Evolutionary conservation across 2,888 invertebrate genomes (phyloP), one percentile per base, ranked within the genome.

Genomic region (Machimus atricapillus): DNA sequence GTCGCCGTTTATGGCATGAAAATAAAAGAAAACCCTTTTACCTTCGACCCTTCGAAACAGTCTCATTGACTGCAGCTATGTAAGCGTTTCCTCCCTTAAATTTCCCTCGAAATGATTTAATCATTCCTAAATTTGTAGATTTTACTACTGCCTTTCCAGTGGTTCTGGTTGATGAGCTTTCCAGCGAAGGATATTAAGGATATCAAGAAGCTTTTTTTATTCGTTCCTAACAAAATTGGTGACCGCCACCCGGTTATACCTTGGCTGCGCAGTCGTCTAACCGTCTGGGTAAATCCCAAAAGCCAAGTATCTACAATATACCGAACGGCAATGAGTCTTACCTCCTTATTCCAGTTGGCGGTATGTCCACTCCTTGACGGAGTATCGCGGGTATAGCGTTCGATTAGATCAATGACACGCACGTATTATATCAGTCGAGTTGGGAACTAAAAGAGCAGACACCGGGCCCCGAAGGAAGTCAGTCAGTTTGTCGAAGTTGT

Each of bases 381-480:
- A 66, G 37, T 37, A 82, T 85, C 37, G 31, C n/a, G 34, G 52
- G 46, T 85, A 66, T 46, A 23, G 56, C 66, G n/a, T 85, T 73
- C 34, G 86, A 88, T 88, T 87, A 87, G 88, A 87, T 88, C 88
- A 88, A 88, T 88, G 88, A 87, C 88, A 88, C 85, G 86, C 83
- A 87, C 78, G 86, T 86, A 87, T 78, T 88, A 79, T 86, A 87
- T 88, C 79, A 77, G 73, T 23, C 19, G 6, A 27, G 66, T 40
- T 83, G 40, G 43, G 16, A 31, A 56, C 40, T 58, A 76, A 76
- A 76, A 34, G 73, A 74, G 73, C 43, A 81, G 43, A 40, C 19
- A 58, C 19, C 58, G 27, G 2, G 27, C 7, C 43, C 23, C 19
- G 58, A 37, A 83, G 74, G 46, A 46, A 74, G 31, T 8, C 8